Evolutionary conservation across 2,113 vertebrate genomes (phyloP), one percentile per base, ranked within the genome.

Genomic region (Bos javanicus): DNA sequence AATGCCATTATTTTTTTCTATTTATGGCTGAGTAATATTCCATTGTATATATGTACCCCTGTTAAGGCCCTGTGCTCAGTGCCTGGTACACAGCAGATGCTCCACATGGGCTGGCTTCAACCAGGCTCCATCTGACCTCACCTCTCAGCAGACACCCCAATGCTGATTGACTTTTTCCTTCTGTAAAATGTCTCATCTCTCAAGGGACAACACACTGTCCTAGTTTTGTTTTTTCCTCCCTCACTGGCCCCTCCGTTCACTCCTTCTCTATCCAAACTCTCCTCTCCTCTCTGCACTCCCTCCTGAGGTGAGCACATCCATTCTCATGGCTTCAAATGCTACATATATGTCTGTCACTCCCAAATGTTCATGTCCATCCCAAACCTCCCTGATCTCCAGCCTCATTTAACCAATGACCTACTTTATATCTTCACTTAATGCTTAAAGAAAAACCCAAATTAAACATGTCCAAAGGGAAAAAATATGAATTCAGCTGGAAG

Each of bases 391-490:
- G 46, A 80, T 80, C 21, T 80, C 59, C 30, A 67, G 48, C 59
- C 19, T 91, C 64, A 62, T 96, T 93, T 96, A 71, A 89, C 30
- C 64, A 64, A 87, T 12, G 17, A 91, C n/a, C n/a, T 74, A 84
- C 83, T 96, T 76, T 7, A 82, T 54, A 57, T 71, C 56, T 95
- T 94, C 78, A 67, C 54, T 78, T 93, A n/a, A 95, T 23, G 12
- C 21, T 85, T 92, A 76, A 87, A 92, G 62, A 95, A 91, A 28
- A 84, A 43, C n/a, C 39, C 64, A 78, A 93, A 94, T 33, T 88
- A 78, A 23, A 50, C 30, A 67, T n/a, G 36, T 76, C 67, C 64
- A 95, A 89, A 78, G 86, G 25, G 43, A 2, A 87, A 57, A 59
- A 64, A 14, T 39, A 30, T 13, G 36, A 46, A 84, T 92, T 95